Evolutionary conservation across 1,140 invertebrate genomes (phyloP).

Genomic region (Drosophila gunungcola): DNA sequence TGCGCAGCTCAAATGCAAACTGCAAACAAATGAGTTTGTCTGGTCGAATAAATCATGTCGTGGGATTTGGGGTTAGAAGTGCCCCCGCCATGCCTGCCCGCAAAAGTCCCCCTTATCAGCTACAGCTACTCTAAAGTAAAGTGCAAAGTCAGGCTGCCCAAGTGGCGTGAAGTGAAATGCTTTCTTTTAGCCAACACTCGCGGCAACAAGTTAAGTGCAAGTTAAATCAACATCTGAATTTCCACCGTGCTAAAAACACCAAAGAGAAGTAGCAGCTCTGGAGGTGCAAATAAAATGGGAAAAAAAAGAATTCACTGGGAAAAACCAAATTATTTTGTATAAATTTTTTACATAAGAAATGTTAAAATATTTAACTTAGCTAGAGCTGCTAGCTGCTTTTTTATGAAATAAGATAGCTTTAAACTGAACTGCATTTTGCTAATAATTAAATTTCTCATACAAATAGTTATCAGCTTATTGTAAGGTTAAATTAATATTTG

Average conservation of each 20-base stretch:
- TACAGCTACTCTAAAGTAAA: slow-evolving; percentile 34
- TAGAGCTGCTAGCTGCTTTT: too few species aligned
- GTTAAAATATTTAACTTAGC: too few species aligned
- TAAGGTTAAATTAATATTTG: too few species aligned
- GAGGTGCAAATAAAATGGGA: slow-evolving; percentile 15
- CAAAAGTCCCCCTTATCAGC: slow-evolving; percentile 22
- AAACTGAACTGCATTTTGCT: too few species aligned
- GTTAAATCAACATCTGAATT: slow-evolving; percentile 59
- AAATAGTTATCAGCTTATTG: too few species aligned
- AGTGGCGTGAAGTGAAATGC: slow-evolving; percentile 62
- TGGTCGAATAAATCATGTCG: slow-evolving; percentile 69
- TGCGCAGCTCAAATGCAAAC: slow-evolving; percentile 37
- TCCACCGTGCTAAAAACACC: slow-evolving; percentile 58
- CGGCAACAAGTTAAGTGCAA: slow-evolving; percentile 55
- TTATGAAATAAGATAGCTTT: too few species aligned
- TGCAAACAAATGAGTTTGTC: slow-evolving; percentile 68
- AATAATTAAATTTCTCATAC: too few species aligned
- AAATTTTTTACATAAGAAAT: neutral
- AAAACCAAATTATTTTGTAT: neutral
- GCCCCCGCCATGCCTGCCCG: neutral
- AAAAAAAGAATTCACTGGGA: neutral
- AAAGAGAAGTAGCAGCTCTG: slow-evolving; percentile 9
- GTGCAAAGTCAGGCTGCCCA: slow-evolving; percentile 51
- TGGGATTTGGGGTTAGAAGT: slow-evolving; percentile 38
- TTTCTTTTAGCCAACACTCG: slow-evolving; percentile 49